Percentiles rank a stretch among this genome's conserved stretches.
Evolutionary conservation across 2,113 vertebrate genomes (phyloP).

Genomic region (Oncorhynchus masou): DNA sequence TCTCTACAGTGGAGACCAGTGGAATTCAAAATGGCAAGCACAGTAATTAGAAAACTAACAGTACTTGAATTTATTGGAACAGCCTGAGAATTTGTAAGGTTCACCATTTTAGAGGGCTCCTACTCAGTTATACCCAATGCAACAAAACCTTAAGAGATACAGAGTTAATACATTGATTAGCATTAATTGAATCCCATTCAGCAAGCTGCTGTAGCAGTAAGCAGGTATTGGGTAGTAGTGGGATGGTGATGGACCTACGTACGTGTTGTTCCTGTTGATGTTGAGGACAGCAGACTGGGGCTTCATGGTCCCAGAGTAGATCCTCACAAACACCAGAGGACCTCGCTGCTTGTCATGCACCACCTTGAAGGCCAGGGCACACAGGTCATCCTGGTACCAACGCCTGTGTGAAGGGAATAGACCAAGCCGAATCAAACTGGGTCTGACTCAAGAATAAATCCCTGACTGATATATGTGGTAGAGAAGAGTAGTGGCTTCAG

Average conservation of each 20-base stretch:
- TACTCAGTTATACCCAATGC: too few relatives aligned
- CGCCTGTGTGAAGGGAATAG: conserved; percentile 70
- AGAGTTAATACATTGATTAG: neutral
- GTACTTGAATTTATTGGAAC: too few relatives aligned
- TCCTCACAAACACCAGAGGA: conserved; percentile 88
- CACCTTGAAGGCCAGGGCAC: conserved; percentile 95
- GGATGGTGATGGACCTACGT: conserved; percentile 48
- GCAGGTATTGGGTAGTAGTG: too few relatives aligned
- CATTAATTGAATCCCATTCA: too few relatives aligned
- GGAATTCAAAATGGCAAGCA: neutral
- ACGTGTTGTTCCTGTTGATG: conserved; percentile 89
- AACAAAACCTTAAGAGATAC: neutral
- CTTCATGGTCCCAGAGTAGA: conserved; percentile 92
- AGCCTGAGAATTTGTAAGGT: too few relatives aligned
- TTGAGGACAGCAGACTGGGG: conserved; percentile 88
- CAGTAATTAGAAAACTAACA: neutral
- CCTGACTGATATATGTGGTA: neutral
- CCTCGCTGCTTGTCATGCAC: conserved; percentile 94
- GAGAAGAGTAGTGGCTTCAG: too few relatives aligned
- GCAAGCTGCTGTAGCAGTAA: too few relatives aligned
- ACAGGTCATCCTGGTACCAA: conserved; percentile 89
- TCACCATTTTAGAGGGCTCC: neutral
- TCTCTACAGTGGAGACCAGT: conserved; percentile 75
- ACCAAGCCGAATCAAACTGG: neutral
- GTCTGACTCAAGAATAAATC: too few relatives aligned